Evolutionary conservation across 2,797 vertebrate genomes (phyloP), one percentile per base, ranked within the genome.

Genomic region (Vespertilio murinus): DNA sequence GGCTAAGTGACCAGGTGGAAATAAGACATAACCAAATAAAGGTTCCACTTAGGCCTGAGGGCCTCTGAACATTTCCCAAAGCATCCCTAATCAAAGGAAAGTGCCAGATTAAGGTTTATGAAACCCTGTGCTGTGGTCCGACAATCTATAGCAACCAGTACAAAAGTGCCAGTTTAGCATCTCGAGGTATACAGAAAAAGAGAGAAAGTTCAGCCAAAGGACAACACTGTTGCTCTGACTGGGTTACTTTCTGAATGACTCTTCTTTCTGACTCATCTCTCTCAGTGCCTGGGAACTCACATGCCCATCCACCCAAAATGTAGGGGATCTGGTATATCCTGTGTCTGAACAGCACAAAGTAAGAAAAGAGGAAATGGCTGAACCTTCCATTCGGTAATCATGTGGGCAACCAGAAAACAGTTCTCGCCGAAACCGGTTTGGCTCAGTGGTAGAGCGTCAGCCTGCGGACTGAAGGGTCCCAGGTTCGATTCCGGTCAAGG

Each of bases 161-260:
- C 89, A 3, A 96, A 97, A 97, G 90, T 97, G 95, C 87, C 67
- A 98, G 95, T 54, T 97, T 95, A 96, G 94, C 86, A 54, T 96
- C 95, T 97, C 93, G 94, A 97, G 89, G 95, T 94, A 96, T 90
- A 96, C 88, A 97, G 96, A 89, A 89, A 94, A 90, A 97, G 96
- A 96, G 67, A 0, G 28, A 96, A 95, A 98, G 98, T 98, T 98
- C 98, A 98, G 0, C 2, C 91, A 82, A 79, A 97, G 98, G 98
- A 90, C 98, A 97, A 54, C 79, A 97, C 0, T 40, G 97, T 95
- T 97, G 97, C 97, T 98, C 97, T 98, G 98, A 98, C 98, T 98
- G 95, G 89, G 96, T 97, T 97, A 95, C 97, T 98, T 98, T 98
- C 98, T 93, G 97, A 98, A 98, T 98, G 98, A 98, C 95, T 98